Evolutionary conservation across 2,888 invertebrate genomes (phyloP), one percentile per base, ranked within the genome.

Genomic region (Horisme vitalbata): DNA sequence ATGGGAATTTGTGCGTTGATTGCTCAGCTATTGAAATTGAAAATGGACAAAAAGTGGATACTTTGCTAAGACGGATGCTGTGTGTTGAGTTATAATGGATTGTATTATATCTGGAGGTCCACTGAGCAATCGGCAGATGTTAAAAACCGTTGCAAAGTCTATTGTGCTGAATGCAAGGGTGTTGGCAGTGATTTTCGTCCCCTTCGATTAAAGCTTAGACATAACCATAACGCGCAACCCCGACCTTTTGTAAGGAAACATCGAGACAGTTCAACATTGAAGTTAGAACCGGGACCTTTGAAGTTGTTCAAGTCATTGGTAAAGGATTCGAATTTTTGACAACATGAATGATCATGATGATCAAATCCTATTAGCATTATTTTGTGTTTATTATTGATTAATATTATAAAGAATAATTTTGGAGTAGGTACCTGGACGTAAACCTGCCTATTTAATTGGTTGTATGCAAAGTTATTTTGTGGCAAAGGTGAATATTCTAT

Each of bases 111-210:
- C 70, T 71, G 61, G 68, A 68, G 64, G 62, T 48, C 45, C 50
- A 48, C 61, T 51, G 55, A 24, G 31, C 11, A 26, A 44, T 62
- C 53, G 66, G 87, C 89, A 89, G 88, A 88, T 89, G 88, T 83
- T 80, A 65, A 77, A 83, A 86, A 81, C 89, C 88, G 88, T 89
- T 89, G 87, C 79, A 75, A 71, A 74, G 61, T 72, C 84, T 71
- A 81, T 88, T 87, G 83, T 88, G 65, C 59, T 57, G 54, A 71
- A 61, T 73, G 78, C 72, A 80, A 77, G 77, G 77, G 77, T 67
- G 69, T 69, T 70, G 61, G 55, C 74, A 65, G 77, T 79, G 85
- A 86, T 85, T 84, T 77, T 67, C 61, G 70, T 74, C 83, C 86
- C 85, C 83, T 83, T 68, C 63, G 55, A 58, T 71, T 64, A 37